Percentiles rank a stretch among this genome's conserved stretches.
phyloP scores from a whole-genome alignment of 2,797 vertebrate species.

The Gallinago solitaria region DNA sequence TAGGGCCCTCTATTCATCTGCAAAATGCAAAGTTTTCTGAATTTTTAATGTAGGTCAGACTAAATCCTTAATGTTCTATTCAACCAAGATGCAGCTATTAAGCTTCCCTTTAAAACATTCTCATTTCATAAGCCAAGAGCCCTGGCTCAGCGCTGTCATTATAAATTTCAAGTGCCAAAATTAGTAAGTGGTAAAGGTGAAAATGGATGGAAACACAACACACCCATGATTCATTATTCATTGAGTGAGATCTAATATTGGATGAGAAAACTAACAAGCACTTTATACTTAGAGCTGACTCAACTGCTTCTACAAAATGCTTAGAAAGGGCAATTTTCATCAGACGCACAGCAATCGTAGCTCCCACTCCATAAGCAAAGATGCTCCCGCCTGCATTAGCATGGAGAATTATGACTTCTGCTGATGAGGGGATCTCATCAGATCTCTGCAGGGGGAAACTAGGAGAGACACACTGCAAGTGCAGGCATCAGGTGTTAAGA shows the following conservation, averaged over 20 bases:
- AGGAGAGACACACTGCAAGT: neutral
- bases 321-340: neutral
- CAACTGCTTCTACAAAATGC: neutral
- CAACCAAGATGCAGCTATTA: neutral
- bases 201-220: conserved; percentile 18
- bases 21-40: neutral
- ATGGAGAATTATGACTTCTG: neutral
- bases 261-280: neutral
- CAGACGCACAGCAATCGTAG: neutral
- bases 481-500: neutral
- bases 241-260: neutral
- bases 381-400: neutral
- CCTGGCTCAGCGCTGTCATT: neutral
- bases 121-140: neutral
- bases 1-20: neutral
- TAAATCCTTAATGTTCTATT: neutral
- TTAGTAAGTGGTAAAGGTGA: conserved; percentile 33
- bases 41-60: neutral
- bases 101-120: neutral
- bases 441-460: neutral
- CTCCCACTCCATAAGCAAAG: neutral
- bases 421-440: neutral
- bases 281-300: neutral
- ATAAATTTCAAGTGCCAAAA: conserved; percentile 37
- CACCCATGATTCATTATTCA: conserved; percentile 19